Evolutionary conservation across 2,888 invertebrate genomes (phyloP), one percentile per base, ranked within the genome.

Genomic region (Unio pictorum): DNA sequence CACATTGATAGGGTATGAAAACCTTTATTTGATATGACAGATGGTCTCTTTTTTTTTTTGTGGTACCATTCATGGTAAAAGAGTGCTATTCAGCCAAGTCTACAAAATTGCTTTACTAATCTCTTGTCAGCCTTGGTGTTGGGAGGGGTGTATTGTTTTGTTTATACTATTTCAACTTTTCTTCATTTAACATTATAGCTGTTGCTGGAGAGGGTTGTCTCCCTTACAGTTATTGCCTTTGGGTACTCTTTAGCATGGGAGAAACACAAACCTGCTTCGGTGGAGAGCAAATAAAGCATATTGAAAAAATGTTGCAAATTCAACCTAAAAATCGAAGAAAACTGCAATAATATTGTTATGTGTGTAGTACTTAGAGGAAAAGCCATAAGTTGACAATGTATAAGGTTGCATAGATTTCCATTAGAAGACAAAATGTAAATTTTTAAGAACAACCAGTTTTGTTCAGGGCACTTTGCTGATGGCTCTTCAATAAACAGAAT

Each of bases 291-390:
- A 58, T 7, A 23, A 58, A 58, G 23, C 58, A 23, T 58, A 8
- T 15, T n/a, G n/a, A 23, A 58, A 58, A 58, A 58, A 58, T 58
- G 58, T 23, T n/a, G n/a, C n/a, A 58, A 15, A 23, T 23, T 58
- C n/a, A n/a, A 58, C 58, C 58, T 23, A 58, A 58, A 58, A 1
- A 6, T 20, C 4, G 5, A 57, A 57, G 58, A n/a, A n/a, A 20
- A 57, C 30, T 3, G 30, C 30, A 30, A 34, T 34, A 34, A 1
- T 34, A 34, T 34, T 34, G 30, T 6, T n/a, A 8, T 23, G 20
- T 67, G n/a, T 67, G 62, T 34, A 18, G 26, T 5, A 61, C 62
- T 34, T 62, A 8, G 67, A 67, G 55, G 62, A 30, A 67, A 67
- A 56, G 58, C 59, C n/a, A 57, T 67, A 17, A 57, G 56, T 30